These are phyloP conservation scores for Latheticus oryzae DNA, from an alignment of 2,888 invertebrate genomes.

Conservation along the genomic window DNA sequence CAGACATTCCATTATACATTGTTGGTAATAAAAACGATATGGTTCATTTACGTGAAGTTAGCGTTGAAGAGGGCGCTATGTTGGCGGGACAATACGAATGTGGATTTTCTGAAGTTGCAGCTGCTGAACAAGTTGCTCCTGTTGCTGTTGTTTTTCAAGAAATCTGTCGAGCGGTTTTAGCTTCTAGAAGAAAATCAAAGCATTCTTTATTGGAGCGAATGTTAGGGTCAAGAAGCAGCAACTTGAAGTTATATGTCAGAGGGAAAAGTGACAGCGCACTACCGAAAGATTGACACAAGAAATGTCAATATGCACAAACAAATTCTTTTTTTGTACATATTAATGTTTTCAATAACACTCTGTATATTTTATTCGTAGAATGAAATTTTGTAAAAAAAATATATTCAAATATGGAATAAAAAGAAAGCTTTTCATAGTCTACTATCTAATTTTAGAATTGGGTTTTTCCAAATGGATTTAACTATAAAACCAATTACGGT, in stretches of 20 bases:
- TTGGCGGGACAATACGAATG: slow-evolving; percentile 90
- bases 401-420: too few species aligned
- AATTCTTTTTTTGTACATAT: not conserved
- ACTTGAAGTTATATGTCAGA: slow-evolving; percentile 79
- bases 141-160: slow-evolving; percentile 88
- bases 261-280: slow-evolving; percentile 91
- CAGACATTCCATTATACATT: slow-evolving; percentile 83
- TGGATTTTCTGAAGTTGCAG: slow-evolving; percentile 87
- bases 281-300: slow-evolving; percentile 80
- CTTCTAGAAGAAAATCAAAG: slow-evolving; percentile 83
- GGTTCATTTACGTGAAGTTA: slow-evolving; percentile 90
- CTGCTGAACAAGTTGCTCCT: slow-evolving; percentile 87
- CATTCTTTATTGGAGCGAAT: slow-evolving; percentile 86
- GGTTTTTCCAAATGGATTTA: too few species aligned
- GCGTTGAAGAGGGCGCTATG: slow-evolving; percentile 88
- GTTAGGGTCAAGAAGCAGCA: slow-evolving; percentile 80
- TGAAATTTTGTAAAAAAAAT: too few species aligned
- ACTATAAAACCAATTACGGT: too few species aligned
- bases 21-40: slow-evolving; percentile 92
- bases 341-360: not conserved
- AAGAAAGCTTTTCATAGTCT: too few species aligned
- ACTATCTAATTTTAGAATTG: too few species aligned
- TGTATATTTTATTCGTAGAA: too few species aligned
- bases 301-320: slow-evolving; percentile 1
- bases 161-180: slow-evolving; percentile 84